Evolutionary conservation across 2,113 vertebrate genomes (phyloP), one percentile per base, ranked within the genome.

Genomic region (Chionis minor): DNA sequence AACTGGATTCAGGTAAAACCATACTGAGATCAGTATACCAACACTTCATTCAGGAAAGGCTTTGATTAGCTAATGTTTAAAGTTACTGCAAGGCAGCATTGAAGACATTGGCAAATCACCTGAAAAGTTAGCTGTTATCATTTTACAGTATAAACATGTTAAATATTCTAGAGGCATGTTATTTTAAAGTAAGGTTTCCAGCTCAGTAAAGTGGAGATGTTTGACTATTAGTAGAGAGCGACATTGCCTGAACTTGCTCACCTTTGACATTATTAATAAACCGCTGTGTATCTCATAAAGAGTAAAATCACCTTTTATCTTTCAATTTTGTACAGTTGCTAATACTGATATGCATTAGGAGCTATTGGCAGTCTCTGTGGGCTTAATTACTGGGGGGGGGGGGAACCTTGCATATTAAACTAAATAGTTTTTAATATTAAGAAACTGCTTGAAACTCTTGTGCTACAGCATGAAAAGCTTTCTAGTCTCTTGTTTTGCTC

Each of bases 311-410:
- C 77, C 71, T 94, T 92, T 77, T 74, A 24, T 55, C n/a, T 51
- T 70, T 47, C 66, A 16, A 1, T 61, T 91, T 66, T 74, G 52
- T 87, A n/a, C 20, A 20, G 23, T 66, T 90, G 61, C 67, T 91
- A 33, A n/a, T 71, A 51, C 55, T 71, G 77, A 42, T 1, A 4
- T 47, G 42, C 32, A 7, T 66, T 92, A 88, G 84, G 84, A 94
- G 54, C 67, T 90, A 69, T n/a, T 4, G 9, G 45, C 54, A 62
- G 26, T 96, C 51, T 44, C 94, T 90, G 14, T 73, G 66, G 95
- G 33, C 49, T 94, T 96, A 92, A 96, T 97, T 96, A 92, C 12
- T 52, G 14, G 18, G 32, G 8, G 51, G 20, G 44, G n/a, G 9
- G 35, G 2, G 17, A 66, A 32, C 19, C 33, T 71, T 66, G 45